Conservation (phyloP, 2,797 vertebrate genomes). For the Meda fulgida region DNA sequence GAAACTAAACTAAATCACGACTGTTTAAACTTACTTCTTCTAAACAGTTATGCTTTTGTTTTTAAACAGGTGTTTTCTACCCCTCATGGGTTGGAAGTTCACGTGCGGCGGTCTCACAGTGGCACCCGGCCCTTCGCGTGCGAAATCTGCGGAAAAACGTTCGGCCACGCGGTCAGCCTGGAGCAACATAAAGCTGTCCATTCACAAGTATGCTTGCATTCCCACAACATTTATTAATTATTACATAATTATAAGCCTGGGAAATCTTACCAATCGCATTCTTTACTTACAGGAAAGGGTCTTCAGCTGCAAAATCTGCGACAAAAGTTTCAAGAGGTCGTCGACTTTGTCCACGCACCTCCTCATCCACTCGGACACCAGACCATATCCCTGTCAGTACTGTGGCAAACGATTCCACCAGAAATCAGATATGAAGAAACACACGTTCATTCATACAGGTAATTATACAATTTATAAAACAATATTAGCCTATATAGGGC, state of each 20-base stretch:
- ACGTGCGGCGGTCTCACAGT: conserved; percentile 96
- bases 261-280: background rate
- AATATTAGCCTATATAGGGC: too few relatives aligned
- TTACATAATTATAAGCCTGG: background rate
- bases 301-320: conserved; percentile 98
- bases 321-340: conserved; percentile 97
- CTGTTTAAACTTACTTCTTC: background rate
- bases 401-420: conserved; percentile 98
- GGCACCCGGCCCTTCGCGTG: conserved; percentile 95
- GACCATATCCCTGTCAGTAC: conserved; percentile 96
- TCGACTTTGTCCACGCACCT: conserved; percentile 97
- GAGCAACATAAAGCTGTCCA: conserved; percentile 98
- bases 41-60: background rate
- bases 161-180: conserved; percentile 96
- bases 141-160: conserved; percentile 96
- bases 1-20: background rate
- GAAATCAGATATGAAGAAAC: conserved; percentile 99
- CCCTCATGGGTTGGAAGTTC: conserved; percentile 95
- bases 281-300: conserved; percentile 88
- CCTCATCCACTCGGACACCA: conserved; percentile 97
- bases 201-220: conserved; percentile 83
- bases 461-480: too few relatives aligned
- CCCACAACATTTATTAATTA: background rate
- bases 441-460: conserved; percentile 99
- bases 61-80: conserved; percentile 92